Conservation (phyloP, 2,113 vertebrate genomes). For the Hyaena hyaena region DNA sequence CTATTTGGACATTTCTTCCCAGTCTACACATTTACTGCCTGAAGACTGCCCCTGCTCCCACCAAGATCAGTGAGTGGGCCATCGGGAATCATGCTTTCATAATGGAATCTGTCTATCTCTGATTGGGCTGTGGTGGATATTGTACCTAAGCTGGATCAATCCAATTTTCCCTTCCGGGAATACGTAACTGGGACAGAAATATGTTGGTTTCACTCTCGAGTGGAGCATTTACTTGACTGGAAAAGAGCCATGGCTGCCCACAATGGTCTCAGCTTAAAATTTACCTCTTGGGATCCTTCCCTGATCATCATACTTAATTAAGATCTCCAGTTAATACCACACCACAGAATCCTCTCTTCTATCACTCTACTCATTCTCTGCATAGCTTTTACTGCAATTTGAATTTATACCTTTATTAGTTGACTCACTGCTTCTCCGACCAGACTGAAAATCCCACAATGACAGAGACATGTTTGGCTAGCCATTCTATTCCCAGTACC, state of each 20-base stretch:
- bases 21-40: not conserved
- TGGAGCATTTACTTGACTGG: not conserved
- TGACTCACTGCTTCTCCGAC: not conserved
- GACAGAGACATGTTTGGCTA: not conserved
- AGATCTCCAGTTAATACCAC: not conserved
- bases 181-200: not conserved
- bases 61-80: not conserved
- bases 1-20: not conserved
- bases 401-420: not conserved
- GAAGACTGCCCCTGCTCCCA: fast-evolving
- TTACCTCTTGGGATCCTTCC: not conserved
- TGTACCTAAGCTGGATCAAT: not conserved
- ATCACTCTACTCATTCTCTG: not conserved
- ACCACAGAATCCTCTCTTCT: not conserved
- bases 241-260: not conserved
- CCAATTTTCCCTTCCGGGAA: not conserved
- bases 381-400: not conserved
- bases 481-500: not conserved
- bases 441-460: not conserved
- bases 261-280: not conserved
- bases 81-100: not conserved
- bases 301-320: not conserved
- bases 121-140: not conserved
- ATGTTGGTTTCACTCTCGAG: no score
- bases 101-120: not conserved